A percentile compares a stretch with the other conserved stretches of the same genome.
These are phyloP conservation scores for Ischnura elegans DNA, from an alignment of 2,888 invertebrate genomes.

Conservation along the genomic window DNA sequence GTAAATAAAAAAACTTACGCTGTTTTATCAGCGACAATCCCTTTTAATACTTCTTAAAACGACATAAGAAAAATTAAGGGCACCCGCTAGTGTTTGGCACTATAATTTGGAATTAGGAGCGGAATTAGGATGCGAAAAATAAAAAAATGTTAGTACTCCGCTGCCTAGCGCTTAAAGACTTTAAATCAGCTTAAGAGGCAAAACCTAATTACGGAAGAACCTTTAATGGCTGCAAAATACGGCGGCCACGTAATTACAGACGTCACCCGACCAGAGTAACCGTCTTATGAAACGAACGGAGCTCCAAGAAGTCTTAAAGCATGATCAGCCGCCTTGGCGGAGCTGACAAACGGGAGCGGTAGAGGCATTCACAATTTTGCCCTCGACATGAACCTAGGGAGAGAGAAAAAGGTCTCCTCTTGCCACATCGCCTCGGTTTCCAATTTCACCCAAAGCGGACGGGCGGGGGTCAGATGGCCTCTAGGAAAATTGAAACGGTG, in stretches of 20 bases:
- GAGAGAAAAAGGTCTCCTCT: background rate
- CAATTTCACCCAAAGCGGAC: background rate
- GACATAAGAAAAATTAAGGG: background rate
- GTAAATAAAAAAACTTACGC: no score
- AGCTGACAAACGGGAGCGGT: background rate
- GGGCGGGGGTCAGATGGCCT: background rate
- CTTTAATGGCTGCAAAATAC: background rate
- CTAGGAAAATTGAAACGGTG: background rate
- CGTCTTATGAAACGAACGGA: background rate
- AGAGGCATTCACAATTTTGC: background rate
- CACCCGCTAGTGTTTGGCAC: background rate
- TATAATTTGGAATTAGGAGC: background rate
- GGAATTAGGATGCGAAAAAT: background rate
- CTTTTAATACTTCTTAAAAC: no score
- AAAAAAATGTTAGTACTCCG: background rate
- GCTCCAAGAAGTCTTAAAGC: background rate
- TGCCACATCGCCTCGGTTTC: background rate
- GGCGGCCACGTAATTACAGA: background rate
- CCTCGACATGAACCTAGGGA: background rate
- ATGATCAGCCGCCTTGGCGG: background rate
- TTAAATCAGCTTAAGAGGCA: background rate
- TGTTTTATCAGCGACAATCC: no score
- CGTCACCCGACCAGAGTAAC: background rate
- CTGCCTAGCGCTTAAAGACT: background rate
- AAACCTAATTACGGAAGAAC: background rate